A percentile compares a stretch with the other conserved stretches of the same genome.
Conservation (phyloP, 2,797 vertebrate genomes). For the Lithobates pipiens region DNA sequence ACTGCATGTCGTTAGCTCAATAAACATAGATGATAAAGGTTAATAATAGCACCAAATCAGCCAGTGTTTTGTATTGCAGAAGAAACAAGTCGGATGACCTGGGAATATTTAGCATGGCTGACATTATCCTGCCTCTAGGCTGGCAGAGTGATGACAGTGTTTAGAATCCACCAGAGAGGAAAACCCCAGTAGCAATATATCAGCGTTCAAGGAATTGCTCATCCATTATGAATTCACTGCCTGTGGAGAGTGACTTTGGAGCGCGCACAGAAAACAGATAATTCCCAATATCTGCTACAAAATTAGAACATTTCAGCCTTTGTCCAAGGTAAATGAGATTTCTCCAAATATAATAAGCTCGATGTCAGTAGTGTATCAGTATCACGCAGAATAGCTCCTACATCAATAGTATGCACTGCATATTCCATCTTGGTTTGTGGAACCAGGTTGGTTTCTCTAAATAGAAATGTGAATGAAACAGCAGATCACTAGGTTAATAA, state of each 20-base stretch:
- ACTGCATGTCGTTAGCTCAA: background rate
- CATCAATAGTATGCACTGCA: too few species aligned
- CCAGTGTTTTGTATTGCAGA: background rate
- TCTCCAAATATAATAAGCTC: background rate
- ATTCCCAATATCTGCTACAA: constrained; percentile 25
- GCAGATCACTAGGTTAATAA: too few species aligned
- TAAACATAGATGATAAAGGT: constrained; percentile 19
- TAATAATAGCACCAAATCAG: background rate
- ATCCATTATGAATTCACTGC: constrained; percentile 56
- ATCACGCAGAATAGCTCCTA: too few species aligned
- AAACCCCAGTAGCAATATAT: constrained; percentile 52
- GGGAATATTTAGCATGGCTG: constrained; percentile 56
- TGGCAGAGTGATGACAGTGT: constrained; percentile 53
- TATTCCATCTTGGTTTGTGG: too few species aligned
- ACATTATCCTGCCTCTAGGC: constrained; percentile 54
- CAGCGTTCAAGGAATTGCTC: constrained; percentile 53
- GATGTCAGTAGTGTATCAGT: too few species aligned
- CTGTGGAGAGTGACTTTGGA: constrained; percentile 46
- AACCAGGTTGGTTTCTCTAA: too few species aligned
- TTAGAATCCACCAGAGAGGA: constrained; percentile 49
- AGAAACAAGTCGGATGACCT: constrained; percentile 20
- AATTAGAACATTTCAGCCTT: background rate
- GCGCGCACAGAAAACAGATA: constrained; percentile 20
- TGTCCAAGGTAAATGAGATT: background rate
- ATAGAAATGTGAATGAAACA: too few species aligned